Percentiles rank a stretch among this genome's conserved stretches.
phyloP scores from a whole-genome alignment of 1,140 invertebrate species.

The Coelopa frigida region DNA sequence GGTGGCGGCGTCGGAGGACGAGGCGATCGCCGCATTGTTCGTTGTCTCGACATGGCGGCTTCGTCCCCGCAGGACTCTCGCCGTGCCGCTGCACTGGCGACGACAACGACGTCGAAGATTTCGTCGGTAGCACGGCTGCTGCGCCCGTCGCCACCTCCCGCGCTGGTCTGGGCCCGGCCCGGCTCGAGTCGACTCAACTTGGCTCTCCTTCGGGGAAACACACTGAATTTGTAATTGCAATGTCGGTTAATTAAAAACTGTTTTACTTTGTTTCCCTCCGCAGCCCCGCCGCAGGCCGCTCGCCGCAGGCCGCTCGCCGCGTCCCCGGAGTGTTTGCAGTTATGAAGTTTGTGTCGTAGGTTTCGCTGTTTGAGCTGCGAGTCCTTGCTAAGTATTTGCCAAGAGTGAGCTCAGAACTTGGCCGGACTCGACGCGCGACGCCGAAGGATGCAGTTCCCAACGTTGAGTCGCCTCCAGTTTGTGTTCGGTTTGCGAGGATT shows the following conservation, averaged over 20 bases:
- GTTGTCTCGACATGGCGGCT: neutral
- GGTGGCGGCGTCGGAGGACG: neutral
- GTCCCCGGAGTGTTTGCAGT: slow-evolving; percentile 2
- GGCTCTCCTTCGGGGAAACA: neutral
- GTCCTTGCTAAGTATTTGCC: neutral
- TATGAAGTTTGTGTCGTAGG: slow-evolving; percentile 10
- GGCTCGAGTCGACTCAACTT: neutral
- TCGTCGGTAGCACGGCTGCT: neutral
- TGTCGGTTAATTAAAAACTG: slow-evolving; percentile 38
- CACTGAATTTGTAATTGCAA: slow-evolving; percentile 2
- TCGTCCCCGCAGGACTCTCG: neutral
- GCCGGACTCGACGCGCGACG: neutral
- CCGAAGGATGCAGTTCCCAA: neutral
- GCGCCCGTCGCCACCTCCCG: no score
- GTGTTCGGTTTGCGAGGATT: neutral
- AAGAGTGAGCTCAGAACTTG: neutral
- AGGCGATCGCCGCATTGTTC: neutral
- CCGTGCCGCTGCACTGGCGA: neutral
- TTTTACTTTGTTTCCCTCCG: slow-evolving; percentile 34
- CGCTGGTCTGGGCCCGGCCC: neutral
- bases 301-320: neutral
- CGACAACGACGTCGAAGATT: slow-evolving; percentile 1
- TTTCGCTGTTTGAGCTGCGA: slow-evolving; percentile 6
- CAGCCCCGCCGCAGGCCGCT: neutral
- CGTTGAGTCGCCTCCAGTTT: slow-evolving; percentile 1